phyloP scores from a whole-genome alignment of 2,888 invertebrate genomes.

The Rhagonycha fulva region DNA sequence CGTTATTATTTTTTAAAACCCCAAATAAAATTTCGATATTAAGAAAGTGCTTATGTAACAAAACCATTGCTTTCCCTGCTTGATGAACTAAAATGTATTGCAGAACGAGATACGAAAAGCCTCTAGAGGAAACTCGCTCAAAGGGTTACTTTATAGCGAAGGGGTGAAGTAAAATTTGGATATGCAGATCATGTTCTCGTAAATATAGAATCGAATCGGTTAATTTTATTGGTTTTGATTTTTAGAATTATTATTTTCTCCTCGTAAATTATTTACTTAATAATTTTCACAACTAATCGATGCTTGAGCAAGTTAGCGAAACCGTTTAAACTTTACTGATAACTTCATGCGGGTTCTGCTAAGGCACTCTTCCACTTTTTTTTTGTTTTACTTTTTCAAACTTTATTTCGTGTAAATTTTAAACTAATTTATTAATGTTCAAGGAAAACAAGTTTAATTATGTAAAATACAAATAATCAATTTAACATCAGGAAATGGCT shows the following conservation, averaged over 20 bases:
- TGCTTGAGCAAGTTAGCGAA: background rate
- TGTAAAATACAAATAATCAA: background rate
- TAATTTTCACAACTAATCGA: background rate
- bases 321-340: background rate
- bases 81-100: slow-evolving; percentile 21
- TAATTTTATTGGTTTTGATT: slow-evolving; percentile 31
- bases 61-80: slow-evolving; percentile 7
- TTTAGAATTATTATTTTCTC: background rate
- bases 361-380: background rate
- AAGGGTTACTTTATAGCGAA: slow-evolving; percentile 19
- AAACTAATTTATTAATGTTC: background rate
- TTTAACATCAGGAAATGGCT: background rate
- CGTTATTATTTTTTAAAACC: background rate
- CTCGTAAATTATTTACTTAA: background rate
- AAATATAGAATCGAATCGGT: slow-evolving; percentile 34
- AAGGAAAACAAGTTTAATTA: background rate
- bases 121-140: slow-evolving; percentile 23
- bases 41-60: background rate
- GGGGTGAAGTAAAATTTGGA: slow-evolving; percentile 33
- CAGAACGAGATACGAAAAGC: slow-evolving; percentile 13
- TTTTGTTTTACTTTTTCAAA: background rate
- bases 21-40: background rate
- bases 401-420: background rate
- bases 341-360: background rate
- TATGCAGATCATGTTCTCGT: slow-evolving; percentile 31